These are phyloP conservation scores for Cosmia pyralina DNA, from an alignment of 2,888 invertebrate species.

Conservation along the genomic window DNA sequence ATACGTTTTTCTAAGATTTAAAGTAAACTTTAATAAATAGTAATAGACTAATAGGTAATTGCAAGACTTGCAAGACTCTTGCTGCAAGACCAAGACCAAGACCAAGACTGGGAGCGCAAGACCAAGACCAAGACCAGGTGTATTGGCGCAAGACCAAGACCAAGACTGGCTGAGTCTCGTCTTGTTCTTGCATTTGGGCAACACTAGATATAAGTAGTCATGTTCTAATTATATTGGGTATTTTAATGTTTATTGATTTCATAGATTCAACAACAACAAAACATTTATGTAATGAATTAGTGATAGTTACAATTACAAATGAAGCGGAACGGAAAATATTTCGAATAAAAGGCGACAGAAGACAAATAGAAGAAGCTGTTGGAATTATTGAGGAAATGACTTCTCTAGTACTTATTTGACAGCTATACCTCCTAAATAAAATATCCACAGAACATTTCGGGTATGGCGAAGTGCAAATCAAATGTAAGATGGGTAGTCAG, in stretches of 20 bases:
- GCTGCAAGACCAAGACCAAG: too few relatives aligned
- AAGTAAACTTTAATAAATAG: too few relatives aligned
- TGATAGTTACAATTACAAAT: background rate
- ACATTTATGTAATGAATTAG: constrained; percentile 15
- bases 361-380: constrained; percentile 2
- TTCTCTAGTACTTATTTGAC: constrained; percentile 2
- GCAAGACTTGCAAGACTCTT: too few relatives aligned
- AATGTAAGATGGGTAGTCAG: constrained; percentile 77
- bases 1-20: too few relatives aligned
- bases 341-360: constrained; percentile 3
- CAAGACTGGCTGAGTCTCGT: too few relatives aligned
- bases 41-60: too few relatives aligned
- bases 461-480: constrained; percentile 70
- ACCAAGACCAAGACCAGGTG: too few relatives aligned
- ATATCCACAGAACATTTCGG: constrained; percentile 36
- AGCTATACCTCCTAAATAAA: constrained; percentile 19
- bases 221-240: background rate
- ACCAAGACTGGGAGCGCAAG: too few relatives aligned
- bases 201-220: too few relatives aligned
- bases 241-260: constrained; percentile 28
- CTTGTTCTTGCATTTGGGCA: too few relatives aligned
- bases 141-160: too few relatives aligned
- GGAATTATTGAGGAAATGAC: constrained; percentile 18
- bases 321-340: background rate
- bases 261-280: constrained; percentile 9